Percentiles rank a stretch among this genome's conserved stretches.
Evolutionary conservation across 2,888 invertebrate species (phyloP).

Genomic region (Amblyteles armatorius): DNA sequence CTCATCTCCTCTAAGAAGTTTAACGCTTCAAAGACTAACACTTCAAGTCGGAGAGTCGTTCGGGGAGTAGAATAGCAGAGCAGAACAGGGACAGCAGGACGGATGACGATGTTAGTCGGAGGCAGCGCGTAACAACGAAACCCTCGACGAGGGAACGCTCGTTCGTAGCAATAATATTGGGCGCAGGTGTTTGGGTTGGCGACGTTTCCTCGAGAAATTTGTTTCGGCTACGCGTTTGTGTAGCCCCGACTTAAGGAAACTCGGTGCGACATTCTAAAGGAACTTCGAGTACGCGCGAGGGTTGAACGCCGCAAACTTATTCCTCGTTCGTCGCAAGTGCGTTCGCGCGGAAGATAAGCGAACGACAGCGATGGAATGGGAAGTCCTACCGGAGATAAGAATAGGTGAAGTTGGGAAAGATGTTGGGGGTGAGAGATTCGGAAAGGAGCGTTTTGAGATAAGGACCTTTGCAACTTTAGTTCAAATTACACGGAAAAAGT

Average conservation of each 20-base stretch:
- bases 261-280: slow-evolving; percentile 24
- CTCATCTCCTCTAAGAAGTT: background rate
- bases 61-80: background rate
- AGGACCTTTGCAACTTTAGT: slow-evolving; percentile 51
- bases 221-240: slow-evolving; percentile 15
- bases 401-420: slow-evolving; percentile 36
- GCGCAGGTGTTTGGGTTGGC: slow-evolving; percentile 2
- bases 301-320: slow-evolving; percentile 31
- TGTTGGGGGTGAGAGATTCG: slow-evolving; percentile 13
- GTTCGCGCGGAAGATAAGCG: slow-evolving; percentile 59
- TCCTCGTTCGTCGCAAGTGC: slow-evolving; percentile 43
- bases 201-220: slow-evolving; percentile 42
- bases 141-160: slow-evolving; percentile 7
- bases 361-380: background rate
- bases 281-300: slow-evolving; percentile 33
- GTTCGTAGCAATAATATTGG: slow-evolving; percentile 35
- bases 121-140: slow-evolving; percentile 52
- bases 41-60: background rate
- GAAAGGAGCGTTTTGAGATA: slow-evolving; percentile 43
- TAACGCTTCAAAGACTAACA: background rate
- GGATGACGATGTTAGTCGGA: slow-evolving; percentile 35
- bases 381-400: slow-evolving; percentile 51
- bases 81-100: background rate
- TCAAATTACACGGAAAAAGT: slow-evolving; percentile 36
- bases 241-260: slow-evolving; percentile 27